phyloP scores from a whole-genome alignment of 2,888 invertebrate genomes.

The Melanostoma scalare region DNA sequence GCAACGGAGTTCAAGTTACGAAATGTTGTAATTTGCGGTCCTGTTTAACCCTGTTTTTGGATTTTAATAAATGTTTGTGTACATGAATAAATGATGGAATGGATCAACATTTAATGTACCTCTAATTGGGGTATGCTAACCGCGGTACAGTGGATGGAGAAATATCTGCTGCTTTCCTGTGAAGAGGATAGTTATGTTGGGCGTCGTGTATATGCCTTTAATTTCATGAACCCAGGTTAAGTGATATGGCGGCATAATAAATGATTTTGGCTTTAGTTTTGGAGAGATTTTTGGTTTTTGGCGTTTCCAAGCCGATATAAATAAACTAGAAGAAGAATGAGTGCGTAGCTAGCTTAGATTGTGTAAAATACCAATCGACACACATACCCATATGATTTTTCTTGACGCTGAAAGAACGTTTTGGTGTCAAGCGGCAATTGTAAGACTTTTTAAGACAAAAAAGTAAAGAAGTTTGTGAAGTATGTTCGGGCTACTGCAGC shows the following conservation, averaged over 20 bases:
- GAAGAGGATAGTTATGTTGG: background rate
- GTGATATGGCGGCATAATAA: constrained; percentile 52
- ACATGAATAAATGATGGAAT: constrained; percentile 74
- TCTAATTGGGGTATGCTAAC: constrained; percentile 72
- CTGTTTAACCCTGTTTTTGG: constrained; percentile 66
- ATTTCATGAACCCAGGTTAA: constrained; percentile 35
- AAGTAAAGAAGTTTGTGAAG: no score
- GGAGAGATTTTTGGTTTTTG: background rate
- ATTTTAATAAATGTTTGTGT: constrained; percentile 69
- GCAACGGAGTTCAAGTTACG: constrained; percentile 62
- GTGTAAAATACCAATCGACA: no score
- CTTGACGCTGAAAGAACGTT: no score
- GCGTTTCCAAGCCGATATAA: background rate
- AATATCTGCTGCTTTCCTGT: background rate
- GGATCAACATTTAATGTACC: constrained; percentile 72
- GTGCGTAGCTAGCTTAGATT: no score
- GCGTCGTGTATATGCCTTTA: constrained; percentile 5
- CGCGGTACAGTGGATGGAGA: background rate
- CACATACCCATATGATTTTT: no score
- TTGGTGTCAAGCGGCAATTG: no score
- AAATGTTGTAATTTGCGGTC: constrained; percentile 74
- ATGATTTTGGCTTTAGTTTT: constrained; percentile 35
- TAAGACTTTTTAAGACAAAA: no score
- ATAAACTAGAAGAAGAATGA: no score
- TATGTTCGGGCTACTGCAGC: no score